These are phyloP conservation scores for Siphlonurus alternatus DNA, from an alignment of 2,888 invertebrate species.

Conservation along the genomic window DNA sequence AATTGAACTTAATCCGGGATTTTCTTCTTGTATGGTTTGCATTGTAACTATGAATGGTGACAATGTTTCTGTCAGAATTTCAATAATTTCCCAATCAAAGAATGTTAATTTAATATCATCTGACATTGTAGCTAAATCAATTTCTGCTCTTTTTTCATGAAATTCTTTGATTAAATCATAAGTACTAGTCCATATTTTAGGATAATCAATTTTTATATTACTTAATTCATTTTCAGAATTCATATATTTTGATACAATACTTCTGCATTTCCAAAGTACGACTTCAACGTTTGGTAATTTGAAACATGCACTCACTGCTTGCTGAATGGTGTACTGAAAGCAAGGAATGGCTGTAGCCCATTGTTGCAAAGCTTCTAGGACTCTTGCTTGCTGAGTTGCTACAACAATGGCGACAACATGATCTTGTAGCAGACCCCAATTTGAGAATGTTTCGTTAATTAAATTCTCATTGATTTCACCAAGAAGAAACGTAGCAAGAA, in stretches of 20 bases:
- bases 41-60: constrained; percentile 24
- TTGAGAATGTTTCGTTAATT: constrained; percentile 25
- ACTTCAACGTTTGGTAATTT: not conserved
- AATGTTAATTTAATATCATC: not conserved
- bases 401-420: constrained; percentile 28
- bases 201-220: constrained; percentile 22
- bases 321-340: not conserved
- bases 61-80: not conserved
- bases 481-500: constrained; percentile 27
- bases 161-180: constrained; percentile 27
- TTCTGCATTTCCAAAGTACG: not conserved
- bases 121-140: not conserved
- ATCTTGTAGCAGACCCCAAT: constrained; percentile 27
- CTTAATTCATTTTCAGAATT: not conserved
- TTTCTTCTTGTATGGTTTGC: constrained; percentile 31
- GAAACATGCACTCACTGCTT: not conserved
- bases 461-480: constrained; percentile 11
- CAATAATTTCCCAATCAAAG: not conserved
- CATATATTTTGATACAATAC: not conserved
- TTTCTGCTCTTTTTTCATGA: not conserved
- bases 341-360: not conserved
- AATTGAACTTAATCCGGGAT: constrained; percentile 30
- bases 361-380: not conserved
- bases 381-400: constrained; percentile 18
- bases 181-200: constrained; percentile 29